Percentiles rank a stretch among this genome's conserved stretches.
These are phyloP conservation scores for Pipistrellus nathusii DNA, from an alignment of 2,797 vertebrate species.

Conservation along the genomic window DNA sequence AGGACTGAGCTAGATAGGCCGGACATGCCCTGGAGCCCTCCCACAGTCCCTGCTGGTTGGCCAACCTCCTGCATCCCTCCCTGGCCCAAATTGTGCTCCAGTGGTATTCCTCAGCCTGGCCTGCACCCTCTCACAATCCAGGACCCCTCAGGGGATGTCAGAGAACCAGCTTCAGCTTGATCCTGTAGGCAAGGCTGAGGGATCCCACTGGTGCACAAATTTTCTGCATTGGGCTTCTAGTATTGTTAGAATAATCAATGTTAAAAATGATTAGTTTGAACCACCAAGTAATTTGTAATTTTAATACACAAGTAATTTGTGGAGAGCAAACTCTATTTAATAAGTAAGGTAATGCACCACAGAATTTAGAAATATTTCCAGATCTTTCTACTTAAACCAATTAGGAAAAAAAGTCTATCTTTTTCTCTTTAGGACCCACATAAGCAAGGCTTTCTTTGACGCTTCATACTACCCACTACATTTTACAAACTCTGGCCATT, in stretches of 20 bases:
- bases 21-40: too few species aligned
- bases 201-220: too few species aligned
- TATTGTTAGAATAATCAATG: background rate
- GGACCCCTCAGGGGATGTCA: too few species aligned
- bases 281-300: background rate
- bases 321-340: slow-evolving; percentile 10
- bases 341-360: background rate
- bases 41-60: too few species aligned
- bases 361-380: slow-evolving; percentile 43
- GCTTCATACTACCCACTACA: background rate
- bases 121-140: too few species aligned
- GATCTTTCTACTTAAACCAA: slow-evolving; percentile 12
- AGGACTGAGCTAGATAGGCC: too few species aligned
- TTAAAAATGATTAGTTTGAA: slow-evolving; percentile 30
- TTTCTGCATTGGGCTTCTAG: too few species aligned
- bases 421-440: background rate
- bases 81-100: too few species aligned
- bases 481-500: background rate
- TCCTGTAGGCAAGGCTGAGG: too few species aligned
- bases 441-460: background rate
- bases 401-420: background rate
- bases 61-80: too few species aligned
- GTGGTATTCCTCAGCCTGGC: too few species aligned
- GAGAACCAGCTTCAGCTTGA: too few species aligned
- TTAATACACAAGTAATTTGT: slow-evolving; percentile 24